Evolutionary conservation across 2,888 invertebrate genomes (phyloP).

Genomic region (Nomada fucata): DNA sequence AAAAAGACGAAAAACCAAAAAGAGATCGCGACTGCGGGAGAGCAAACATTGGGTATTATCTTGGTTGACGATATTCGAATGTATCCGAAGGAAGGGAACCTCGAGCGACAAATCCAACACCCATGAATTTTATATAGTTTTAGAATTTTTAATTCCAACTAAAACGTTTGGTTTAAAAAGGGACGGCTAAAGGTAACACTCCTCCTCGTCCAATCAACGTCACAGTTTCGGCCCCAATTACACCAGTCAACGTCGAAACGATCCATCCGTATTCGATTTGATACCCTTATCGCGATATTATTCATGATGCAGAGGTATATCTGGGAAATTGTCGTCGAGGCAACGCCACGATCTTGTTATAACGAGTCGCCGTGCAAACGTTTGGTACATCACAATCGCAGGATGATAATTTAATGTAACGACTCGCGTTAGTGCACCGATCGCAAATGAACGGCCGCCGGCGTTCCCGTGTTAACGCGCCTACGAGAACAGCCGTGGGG

Average conservation of each 20-base stretch:
- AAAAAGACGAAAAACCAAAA: neutral
- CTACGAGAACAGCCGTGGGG: constrained; percentile 68
- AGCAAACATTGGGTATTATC: constrained; percentile 13
- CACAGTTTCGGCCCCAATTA: constrained; percentile 36
- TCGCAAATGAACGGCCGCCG: constrained; percentile 72
- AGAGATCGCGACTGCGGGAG: neutral
- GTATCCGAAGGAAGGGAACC: neutral
- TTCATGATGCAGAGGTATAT: constrained; percentile 55
- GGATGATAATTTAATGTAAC: constrained; percentile 81
- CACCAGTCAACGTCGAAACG: constrained; percentile 40
- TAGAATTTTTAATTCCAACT: no score
- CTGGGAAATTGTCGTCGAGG: constrained; percentile 70
- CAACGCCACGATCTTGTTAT: constrained; percentile 71
- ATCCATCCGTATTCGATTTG: constrained; percentile 46
- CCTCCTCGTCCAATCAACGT: neutral
- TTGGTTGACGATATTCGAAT: constrained; percentile 8
- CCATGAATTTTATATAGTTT: neutral
- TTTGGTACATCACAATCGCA: constrained; percentile 71
- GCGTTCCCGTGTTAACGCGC: constrained; percentile 70
- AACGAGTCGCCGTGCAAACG: constrained; percentile 72
- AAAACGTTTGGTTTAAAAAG: neutral
- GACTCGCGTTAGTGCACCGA: constrained; percentile 71
- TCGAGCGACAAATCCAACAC: neutral
- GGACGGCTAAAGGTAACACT: no score
- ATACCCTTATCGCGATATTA: constrained; percentile 49